Percentiles rank a stretch among this genome's conserved stretches.
Evolutionary conservation across 2,113 vertebrate genomes (phyloP).

Genomic region (Hymenochirus boettgeri): DNA sequence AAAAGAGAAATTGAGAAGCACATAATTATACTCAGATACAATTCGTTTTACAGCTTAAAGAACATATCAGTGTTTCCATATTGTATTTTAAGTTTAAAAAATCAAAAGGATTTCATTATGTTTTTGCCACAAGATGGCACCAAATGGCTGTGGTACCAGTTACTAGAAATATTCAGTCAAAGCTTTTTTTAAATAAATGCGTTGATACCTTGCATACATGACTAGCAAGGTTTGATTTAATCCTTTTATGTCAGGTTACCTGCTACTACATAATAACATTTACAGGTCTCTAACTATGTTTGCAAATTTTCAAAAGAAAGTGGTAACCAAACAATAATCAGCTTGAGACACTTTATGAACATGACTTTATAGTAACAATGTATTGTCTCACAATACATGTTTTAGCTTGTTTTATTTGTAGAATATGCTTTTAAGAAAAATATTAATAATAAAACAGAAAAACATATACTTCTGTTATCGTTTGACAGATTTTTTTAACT

Average conservation of each 20-base stretch:
- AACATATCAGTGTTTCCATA: constrained; percentile 30
- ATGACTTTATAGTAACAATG: too few relatives aligned
- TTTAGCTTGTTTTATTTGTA: too few relatives aligned
- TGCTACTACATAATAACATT: neutral
- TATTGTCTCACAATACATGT: too few relatives aligned
- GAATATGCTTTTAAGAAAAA: too few relatives aligned
- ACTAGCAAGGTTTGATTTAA: neutral
- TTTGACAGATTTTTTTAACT: too few relatives aligned
- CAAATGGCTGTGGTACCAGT: constrained; percentile 1
- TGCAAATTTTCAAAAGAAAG: neutral
- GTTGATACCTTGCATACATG: neutral
- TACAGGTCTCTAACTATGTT: neutral
- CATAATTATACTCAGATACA: constrained; percentile 20
- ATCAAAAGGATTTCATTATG: neutral
- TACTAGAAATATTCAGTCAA: neutral
- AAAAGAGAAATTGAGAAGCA: constrained; percentile 13
- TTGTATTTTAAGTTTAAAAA: constrained; percentile 26
- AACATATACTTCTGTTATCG: too few relatives aligned
- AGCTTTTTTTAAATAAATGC: too few relatives aligned
- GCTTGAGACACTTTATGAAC: too few relatives aligned
- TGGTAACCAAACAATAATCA: neutral
- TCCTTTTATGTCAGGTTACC: neutral
- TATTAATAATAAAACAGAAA: too few relatives aligned
- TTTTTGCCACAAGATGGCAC: constrained; percentile 26
- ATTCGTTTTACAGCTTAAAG: constrained; percentile 33